phyloP scores from a whole-genome alignment of 2,113 vertebrate species.

The Mastomys natalensis region DNA sequence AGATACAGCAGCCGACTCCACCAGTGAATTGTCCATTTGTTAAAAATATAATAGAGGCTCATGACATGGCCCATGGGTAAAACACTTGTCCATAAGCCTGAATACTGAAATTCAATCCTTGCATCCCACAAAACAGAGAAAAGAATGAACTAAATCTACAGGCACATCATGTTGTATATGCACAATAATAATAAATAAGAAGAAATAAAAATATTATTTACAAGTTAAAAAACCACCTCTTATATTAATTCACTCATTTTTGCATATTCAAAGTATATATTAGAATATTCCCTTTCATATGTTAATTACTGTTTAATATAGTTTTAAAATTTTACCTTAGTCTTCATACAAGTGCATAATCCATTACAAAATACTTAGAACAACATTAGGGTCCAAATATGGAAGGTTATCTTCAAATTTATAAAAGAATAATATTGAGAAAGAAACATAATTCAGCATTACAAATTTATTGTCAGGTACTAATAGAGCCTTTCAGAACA shows the following conservation, averaged over 20 bases:
- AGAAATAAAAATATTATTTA: neutral
- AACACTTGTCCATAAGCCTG: too few species aligned
- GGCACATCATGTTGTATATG: neutral
- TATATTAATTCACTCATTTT: neutral
- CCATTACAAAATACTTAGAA: neutral
- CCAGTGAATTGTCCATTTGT: neutral
- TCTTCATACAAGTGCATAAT: neutral
- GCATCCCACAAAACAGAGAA: neutral
- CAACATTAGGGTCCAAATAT: neutral
- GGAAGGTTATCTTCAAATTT: neutral
- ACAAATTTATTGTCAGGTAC: neutral
- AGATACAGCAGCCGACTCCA: neutral
- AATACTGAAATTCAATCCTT: neutral
- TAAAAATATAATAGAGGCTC: too few species aligned
- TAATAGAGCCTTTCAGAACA: neutral
- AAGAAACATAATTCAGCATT: neutral
- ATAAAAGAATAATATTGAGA: slow-evolving; percentile 10
- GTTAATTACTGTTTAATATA: neutral
- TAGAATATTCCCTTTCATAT: neutral
- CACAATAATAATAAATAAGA: neutral
- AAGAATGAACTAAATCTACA: neutral
- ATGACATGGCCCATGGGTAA: too few species aligned
- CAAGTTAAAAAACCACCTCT: neutral
- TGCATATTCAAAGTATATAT: neutral
- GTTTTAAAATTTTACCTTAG: neutral